Percentiles rank a stretch among this genome's conserved stretches.
Evolutionary conservation across 2,888 invertebrate species (phyloP).

Genomic region (Melangyna quadrimaculata): DNA sequence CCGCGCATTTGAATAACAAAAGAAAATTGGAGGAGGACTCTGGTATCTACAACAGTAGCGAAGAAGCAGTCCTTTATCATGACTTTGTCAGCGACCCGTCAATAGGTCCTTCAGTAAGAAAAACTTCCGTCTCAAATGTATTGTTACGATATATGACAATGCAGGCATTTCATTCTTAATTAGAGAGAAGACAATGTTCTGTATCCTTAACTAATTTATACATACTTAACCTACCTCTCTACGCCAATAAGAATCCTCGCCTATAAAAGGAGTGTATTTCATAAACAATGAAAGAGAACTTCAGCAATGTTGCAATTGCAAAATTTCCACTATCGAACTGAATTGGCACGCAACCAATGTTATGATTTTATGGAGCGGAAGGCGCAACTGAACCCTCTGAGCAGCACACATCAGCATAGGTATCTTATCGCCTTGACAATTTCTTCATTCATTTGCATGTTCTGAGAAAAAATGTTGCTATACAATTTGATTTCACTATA

Average conservation of each 20-base stretch:
- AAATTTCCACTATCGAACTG: slow-evolving; percentile 15
- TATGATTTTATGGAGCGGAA: slow-evolving; percentile 4
- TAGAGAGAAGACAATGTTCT: slow-evolving; percentile 47
- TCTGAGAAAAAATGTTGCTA: not conserved
- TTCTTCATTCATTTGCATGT: slow-evolving; percentile 15
- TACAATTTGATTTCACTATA: not conserved
- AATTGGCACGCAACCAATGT: slow-evolving; percentile 19
- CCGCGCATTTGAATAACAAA: slow-evolving; percentile 56
- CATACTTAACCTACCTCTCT: too few relatives aligned
- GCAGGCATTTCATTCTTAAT: slow-evolving; percentile 34
- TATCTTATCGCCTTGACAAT: slow-evolving; percentile 13
- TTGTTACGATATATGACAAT: not conserved
- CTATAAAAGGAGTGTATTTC: not conserved
- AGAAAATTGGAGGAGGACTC: not conserved
- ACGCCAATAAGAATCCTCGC: not conserved
- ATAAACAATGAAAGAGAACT: not conserved
- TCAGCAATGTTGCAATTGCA: not conserved
- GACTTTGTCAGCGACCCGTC: slow-evolving; percentile 67
- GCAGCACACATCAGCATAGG: too few relatives aligned
- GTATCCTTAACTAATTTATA: slow-evolving; percentile 10
- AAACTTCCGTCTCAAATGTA: slow-evolving; percentile 46
- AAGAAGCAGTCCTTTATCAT: slow-evolving; percentile 51
- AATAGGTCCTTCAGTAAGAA: slow-evolving; percentile 54
- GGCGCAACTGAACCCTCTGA: too few relatives aligned
- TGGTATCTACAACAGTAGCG: not conserved